These are phyloP conservation scores for Chrysogorgia sp. DNA, from an alignment of 92 coral and sea anemone genomes.

Conservation along the genomic window DNA sequence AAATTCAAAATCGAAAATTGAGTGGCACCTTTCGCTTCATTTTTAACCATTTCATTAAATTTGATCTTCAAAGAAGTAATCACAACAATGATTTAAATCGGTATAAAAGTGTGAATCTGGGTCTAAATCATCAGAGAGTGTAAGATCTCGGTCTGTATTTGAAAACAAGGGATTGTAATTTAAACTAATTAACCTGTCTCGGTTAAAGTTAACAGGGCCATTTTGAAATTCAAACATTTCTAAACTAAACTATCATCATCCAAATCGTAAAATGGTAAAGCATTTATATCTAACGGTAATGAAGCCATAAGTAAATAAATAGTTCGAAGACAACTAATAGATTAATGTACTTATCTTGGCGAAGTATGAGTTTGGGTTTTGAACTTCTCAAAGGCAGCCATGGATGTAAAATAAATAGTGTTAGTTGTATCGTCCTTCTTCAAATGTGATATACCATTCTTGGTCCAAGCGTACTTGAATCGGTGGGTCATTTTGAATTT, in stretches of 20 bases:
- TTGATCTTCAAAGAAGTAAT: conserved; percentile 12
- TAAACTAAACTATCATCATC: neutral
- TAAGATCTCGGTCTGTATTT: neutral
- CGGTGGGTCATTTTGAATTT: neutral
- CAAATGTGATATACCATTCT: neutral
- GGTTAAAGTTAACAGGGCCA: conserved; percentile 11
- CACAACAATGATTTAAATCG: conserved; percentile 1
- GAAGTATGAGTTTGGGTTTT: neutral
- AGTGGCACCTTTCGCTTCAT: neutral
- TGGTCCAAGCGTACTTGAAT: conserved; percentile 22
- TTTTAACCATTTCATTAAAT: neutral
- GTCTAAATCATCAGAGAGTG: neutral
- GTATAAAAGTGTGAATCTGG: conserved; percentile 6
- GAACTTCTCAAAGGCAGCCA: conserved; percentile 1
- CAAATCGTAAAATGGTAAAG: conserved; percentile 7
- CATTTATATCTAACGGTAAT: neutral
- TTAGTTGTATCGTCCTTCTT: neutral
- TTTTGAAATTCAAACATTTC: neutral
- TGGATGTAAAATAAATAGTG: neutral
- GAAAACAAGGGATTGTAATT: conserved; percentile 4
- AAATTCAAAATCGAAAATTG: conserved; percentile 7
- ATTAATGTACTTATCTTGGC: no score
- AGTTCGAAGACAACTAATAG: no score
- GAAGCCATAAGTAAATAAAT: conserved; percentile 5
- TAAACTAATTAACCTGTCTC: neutral